These are phyloP conservation scores for Cyrtodaria siliqua DNA, from an alignment of 2,888 invertebrate genomes.

Conservation along the genomic window DNA sequence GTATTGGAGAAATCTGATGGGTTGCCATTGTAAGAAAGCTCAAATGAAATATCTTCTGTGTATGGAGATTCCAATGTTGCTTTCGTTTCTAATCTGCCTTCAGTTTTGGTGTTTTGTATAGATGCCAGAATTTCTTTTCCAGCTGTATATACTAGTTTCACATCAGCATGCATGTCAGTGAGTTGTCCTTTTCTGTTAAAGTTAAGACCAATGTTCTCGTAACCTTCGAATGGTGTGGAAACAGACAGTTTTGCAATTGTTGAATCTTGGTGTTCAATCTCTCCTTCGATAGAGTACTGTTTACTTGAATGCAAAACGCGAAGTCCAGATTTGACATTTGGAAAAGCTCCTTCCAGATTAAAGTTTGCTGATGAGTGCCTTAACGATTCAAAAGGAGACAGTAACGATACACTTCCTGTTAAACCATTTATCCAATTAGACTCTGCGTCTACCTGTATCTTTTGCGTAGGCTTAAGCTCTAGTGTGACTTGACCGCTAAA, in stretches of 20 bases:
- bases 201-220: slow-evolving; percentile 23
- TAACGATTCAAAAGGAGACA: slow-evolving; percentile 27
- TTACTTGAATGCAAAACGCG: slow-evolving; percentile 14
- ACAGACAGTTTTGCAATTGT: slow-evolving; percentile 18
- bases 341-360: slow-evolving; percentile 7
- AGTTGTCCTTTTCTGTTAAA: slow-evolving; percentile 16
- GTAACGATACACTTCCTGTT: slow-evolving; percentile 12
- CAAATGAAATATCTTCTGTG: slow-evolving; percentile 35
- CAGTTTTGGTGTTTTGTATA: slow-evolving; percentile 26
- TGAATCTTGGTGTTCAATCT: slow-evolving; percentile 2
- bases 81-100: slow-evolving; percentile 29
- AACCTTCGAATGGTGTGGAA: slow-evolving; percentile 39
- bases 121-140: slow-evolving; percentile 36
- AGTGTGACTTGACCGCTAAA: slow-evolving; percentile 13
- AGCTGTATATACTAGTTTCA: slow-evolving; percentile 21
- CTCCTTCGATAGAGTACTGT: slow-evolving; percentile 16
- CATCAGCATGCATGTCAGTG: slow-evolving; percentile 16
- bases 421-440: slow-evolving; percentile 15
- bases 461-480: background rate
- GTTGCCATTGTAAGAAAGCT: slow-evolving; percentile 27
- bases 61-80: slow-evolving; percentile 42
- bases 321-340: slow-evolving; percentile 20
- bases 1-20: slow-evolving; percentile 28
- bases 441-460: background rate
- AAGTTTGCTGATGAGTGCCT: slow-evolving; percentile 19